Conservation (phyloP, 2,113 vertebrate species). For the Gallinago undulata region DNA sequence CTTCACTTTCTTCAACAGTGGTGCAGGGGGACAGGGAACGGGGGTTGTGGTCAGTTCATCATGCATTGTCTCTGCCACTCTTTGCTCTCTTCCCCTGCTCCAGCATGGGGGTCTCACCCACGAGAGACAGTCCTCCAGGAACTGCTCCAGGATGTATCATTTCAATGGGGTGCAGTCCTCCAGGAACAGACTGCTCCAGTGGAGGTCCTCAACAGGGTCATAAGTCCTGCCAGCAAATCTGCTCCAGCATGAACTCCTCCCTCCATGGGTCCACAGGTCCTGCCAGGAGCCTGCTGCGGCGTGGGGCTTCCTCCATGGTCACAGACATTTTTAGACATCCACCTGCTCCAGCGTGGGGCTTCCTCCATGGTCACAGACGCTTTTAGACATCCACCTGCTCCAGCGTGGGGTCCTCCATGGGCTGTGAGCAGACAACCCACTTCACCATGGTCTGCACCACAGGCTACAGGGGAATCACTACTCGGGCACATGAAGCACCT, state of each 20-base stretch:
- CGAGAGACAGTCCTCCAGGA: neutral
- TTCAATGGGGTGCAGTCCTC: neutral
- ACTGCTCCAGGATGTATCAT: neutral
- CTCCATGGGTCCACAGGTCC: neutral
- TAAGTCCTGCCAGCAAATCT: neutral
- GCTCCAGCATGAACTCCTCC: neutral
- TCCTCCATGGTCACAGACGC: no score
- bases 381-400: neutral
- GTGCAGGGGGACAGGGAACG: neutral
- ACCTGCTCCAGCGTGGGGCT: neutral
- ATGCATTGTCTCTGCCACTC: accelerated
- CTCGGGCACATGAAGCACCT: accelerated
- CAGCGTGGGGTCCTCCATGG: accelerated
- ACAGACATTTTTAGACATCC: no score
- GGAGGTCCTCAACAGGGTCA: no score
- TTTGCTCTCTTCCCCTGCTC: neutral
- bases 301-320: no score
- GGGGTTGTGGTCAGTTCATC: neutral
- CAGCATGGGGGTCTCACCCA: accelerated
- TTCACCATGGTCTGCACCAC: neutral
- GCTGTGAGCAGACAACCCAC: accelerated
- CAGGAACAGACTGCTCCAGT: neutral
- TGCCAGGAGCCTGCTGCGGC: neutral
- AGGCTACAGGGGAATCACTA: neutral
- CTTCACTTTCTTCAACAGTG: neutral